Conservation (phyloP, 2,797 vertebrate genomes). For the Hoplostethus atlanticus region DNA sequence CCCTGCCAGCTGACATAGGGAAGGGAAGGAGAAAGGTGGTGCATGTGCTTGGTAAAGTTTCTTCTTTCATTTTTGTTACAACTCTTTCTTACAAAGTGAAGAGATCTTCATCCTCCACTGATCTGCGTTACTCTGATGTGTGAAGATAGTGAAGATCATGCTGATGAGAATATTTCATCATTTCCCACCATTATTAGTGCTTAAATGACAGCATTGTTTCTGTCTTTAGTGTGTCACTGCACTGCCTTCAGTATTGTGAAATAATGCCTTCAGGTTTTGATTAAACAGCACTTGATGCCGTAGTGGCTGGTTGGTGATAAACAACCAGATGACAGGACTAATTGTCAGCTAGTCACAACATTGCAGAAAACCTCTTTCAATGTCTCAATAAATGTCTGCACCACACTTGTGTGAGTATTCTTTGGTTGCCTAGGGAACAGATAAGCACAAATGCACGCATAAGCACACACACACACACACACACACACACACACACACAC, state of each 20-base stretch:
- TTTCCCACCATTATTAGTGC: neutral
- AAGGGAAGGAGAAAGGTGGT: slow-evolving; percentile 91
- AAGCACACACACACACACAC: slow-evolving; percentile 4
- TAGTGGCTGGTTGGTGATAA: slow-evolving; percentile 53
- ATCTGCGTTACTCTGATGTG: neutral
- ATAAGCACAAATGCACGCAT: neutral
- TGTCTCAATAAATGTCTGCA: slow-evolving; percentile 52
- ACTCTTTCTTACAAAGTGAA: too few relatives aligned
- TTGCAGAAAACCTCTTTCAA: slow-evolving; percentile 55
- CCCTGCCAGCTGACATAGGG: slow-evolving; percentile 69
- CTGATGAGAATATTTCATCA: neutral
- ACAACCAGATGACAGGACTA: slow-evolving; percentile 67
- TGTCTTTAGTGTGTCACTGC: slow-evolving; percentile 11
- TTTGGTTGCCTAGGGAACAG: slow-evolving; percentile 14
- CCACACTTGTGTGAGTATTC: slow-evolving; percentile 16
- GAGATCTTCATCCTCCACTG: neutral
- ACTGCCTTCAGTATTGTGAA: neutral
- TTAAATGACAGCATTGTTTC: slow-evolving; percentile 12
- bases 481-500: slow-evolving; percentile 17
- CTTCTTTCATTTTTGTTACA: neutral
- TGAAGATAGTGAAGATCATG: neutral
- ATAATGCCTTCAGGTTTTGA: slow-evolving; percentile 43
- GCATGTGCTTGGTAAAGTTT: slow-evolving; percentile 91
- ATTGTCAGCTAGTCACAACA: slow-evolving; percentile 70
- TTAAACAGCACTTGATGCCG: slow-evolving; percentile 51